Evolutionary conservation across 2,797 vertebrate species (phyloP), one percentile per base, ranked within the genome.

Genomic region (Buceros bicornis): DNA sequence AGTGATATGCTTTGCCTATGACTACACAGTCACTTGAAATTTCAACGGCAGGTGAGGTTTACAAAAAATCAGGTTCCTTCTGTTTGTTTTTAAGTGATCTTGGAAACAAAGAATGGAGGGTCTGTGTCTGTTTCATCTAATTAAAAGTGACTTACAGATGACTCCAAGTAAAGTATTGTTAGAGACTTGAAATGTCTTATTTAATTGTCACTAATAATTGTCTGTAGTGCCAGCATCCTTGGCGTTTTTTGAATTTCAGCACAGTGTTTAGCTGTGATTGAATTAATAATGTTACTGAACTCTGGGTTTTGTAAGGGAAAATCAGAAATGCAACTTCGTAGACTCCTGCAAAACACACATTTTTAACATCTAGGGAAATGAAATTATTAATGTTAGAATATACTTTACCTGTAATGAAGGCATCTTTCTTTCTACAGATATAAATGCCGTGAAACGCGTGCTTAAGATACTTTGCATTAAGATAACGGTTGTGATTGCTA

Each of bases 381-480:
- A 84, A 95, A 64, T 81, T 56, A 66, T 74, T 87, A 82, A 73
- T 54, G 69, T 50, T 91, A 35, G 53, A 53, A 15, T 89, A 35
- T 69, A 47, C 33, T 77, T 85, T 76, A 78, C 54, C 60, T 91
- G 42, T 77, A 94, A 73, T 67, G 65, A 89, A 83, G 31, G 11
- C 60, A 67, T 90, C 29, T 90, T 89, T 92, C 33, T 94, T 93
- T 79, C 73, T 94, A 15, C 51, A 90, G 65, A 35, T 53, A 67
- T 4, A 72, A 80, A 66, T 93, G 48, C 73, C 48, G 31, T 28
- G 26, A 88, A 91, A 70, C 78, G 42, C 2, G 73, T 80, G 83
- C 56, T 93, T 93, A 86, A 93, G 81, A 79, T 89, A 79, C 48
- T 48, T 21, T 77, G 83, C 60, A 18, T 93, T 93, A 86, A 93